Conservation (phyloP, 2,113 vertebrate genomes). For the Chiloscyllium plagiosum region DNA sequence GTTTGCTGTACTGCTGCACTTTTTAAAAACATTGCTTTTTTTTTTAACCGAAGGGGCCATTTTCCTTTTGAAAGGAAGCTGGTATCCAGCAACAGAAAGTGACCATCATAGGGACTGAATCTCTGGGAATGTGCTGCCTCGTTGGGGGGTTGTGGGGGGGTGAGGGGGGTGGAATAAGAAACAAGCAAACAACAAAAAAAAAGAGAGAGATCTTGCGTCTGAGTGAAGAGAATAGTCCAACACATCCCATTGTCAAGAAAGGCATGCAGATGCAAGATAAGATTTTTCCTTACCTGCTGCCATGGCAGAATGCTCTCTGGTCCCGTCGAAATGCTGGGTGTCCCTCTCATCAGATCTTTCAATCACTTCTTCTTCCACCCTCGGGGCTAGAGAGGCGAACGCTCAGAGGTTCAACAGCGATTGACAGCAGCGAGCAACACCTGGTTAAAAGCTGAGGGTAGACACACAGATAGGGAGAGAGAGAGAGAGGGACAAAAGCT, state of each 20-base stretch:
- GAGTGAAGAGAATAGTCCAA: not conserved
- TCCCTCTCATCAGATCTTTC: constrained; percentile 52
- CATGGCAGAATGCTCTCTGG: constrained; percentile 60
- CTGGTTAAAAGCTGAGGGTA: constrained; percentile 54
- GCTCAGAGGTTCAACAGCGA: constrained; percentile 39
- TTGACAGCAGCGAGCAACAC: constrained; percentile 50
- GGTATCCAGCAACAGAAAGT: not conserved
- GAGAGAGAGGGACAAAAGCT: constrained; percentile 26
- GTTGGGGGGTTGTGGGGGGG: too few relatives aligned
- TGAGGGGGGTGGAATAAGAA: too few relatives aligned
- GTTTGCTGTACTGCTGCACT: not conserved
- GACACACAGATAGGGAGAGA: not conserved
- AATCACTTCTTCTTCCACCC: constrained; percentile 51
- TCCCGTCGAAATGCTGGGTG: constrained; percentile 48
- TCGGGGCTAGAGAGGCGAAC: constrained; percentile 45
- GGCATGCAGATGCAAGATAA: not conserved
- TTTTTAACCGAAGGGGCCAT: not conserved
- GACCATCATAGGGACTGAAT: too few relatives aligned
- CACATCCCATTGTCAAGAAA: not conserved
- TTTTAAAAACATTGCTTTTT: too few relatives aligned
- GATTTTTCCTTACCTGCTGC: constrained; percentile 70
- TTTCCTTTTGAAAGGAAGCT: not conserved
- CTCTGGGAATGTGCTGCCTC: not conserved
- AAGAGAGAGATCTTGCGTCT: not conserved
- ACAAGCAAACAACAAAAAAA: too few relatives aligned